Evolutionary conservation across 2,113 vertebrate species (phyloP).

Genomic region (Okapia johnstoni): DNA sequence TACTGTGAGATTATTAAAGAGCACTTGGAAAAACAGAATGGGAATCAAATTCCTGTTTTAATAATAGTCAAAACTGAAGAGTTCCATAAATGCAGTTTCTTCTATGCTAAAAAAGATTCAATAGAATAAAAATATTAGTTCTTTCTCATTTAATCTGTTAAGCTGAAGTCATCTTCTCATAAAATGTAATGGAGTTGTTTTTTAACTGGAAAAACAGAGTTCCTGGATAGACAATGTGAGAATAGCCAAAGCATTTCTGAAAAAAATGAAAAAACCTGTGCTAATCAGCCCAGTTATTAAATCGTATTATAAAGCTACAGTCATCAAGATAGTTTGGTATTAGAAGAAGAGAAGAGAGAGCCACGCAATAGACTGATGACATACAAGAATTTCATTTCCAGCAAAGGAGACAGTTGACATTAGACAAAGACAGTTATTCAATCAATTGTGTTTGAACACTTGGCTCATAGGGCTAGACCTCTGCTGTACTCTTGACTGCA

Average conservation of each 20-base stretch:
- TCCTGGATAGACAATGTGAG: background rate
- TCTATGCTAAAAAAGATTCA: background rate
- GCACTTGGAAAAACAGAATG: background rate
- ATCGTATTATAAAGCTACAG: background rate
- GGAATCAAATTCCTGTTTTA: background rate
- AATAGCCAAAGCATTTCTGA: background rate
- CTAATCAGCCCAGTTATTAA: background rate
- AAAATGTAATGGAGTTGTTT: background rate
- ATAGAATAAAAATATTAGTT: background rate
- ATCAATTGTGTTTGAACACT: background rate
- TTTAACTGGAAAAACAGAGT: background rate
- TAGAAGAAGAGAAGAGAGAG: background rate
- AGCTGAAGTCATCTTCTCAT: background rate
- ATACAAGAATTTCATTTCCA: background rate
- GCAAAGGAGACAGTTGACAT: background rate
- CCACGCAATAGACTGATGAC: fast-evolving
- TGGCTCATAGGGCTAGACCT: background rate
- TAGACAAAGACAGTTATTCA: too few relatives aligned
- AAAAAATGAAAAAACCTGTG: background rate
- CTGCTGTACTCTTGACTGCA: background rate
- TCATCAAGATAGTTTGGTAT: too few relatives aligned
- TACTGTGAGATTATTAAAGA: background rate
- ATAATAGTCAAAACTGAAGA: background rate
- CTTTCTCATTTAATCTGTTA: background rate
- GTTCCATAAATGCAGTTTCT: background rate